Base-by-base conservation (phyloP, 2,888 invertebrate species). In the Dromius quadrimaculatus region DNA sequence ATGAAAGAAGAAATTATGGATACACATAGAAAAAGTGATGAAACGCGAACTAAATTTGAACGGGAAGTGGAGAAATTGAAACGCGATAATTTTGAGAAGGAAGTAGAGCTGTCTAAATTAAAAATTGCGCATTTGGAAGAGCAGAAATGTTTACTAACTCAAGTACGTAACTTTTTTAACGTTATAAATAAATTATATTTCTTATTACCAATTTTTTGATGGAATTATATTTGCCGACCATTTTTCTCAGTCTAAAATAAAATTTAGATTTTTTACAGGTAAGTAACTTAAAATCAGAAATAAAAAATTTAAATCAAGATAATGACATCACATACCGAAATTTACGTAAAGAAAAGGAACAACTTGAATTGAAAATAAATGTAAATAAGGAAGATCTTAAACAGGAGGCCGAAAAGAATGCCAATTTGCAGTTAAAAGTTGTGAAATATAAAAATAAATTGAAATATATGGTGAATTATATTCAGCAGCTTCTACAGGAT, bases 381-480 rank as follows among this genome's bases (percentile, higher is more conserved):
- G 9, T 20, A 20, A 57, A 13, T 54, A 23, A 34, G 28, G 38
- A 28, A 11, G 11, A 64, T 32, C 38, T 41, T 1, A 59, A 57
- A 22, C 41, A 32, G n/a, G 68, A 68, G 43, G 23, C 17, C 6
- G 57, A 68, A 32, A 68, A 68, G 22, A 68, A 68, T 59, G 17
- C 32, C 1, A 28, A 8, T 57, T 57, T 64, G 41, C 38, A 71
- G 41, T 66, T 28, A 11, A 74, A 74, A 73, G 71, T 65, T 19
- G 36, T 36, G 2, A 69, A 19, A 34, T 74, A 74, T 41, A 74
- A 72, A 71, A 23, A 47, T 19, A 74, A 70, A 72, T 47, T 74
- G 13, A 72, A 72, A 66, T 50, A 71, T 62, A 64, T 73, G n/a
- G 20, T 71, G 2, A 45, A 19, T 34, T 54, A 71, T 6, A 72